Percentiles rank a stretch among this genome's conserved stretches.
Conservation (phyloP, 1,140 invertebrate genomes). For the Orius insidiosus region DNA sequence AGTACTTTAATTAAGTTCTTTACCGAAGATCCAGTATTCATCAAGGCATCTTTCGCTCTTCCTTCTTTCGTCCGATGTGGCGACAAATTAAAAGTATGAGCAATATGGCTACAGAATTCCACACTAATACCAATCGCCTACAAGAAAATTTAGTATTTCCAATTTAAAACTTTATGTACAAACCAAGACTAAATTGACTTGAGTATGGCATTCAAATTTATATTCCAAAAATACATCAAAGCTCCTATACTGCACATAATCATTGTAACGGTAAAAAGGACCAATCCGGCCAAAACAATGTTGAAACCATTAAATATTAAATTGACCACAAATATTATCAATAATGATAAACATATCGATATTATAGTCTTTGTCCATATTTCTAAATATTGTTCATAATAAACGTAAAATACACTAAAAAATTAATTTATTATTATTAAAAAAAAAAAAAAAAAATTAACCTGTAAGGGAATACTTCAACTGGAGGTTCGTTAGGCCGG, state of each 20-base stretch:
- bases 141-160: too few species aligned
- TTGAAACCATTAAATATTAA: constrained; percentile 90
- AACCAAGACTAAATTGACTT: constrained; percentile 97
- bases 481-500: constrained; percentile 30
- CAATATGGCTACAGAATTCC: constrained; percentile 96
- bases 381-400: constrained; percentile 97
- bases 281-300: constrained; percentile 70
- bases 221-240: constrained; percentile 93
- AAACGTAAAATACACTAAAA: constrained; percentile 88
- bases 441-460: constrained; percentile 19
- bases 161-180: too few species aligned
- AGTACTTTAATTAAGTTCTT: background rate
- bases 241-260: constrained; percentile 82
- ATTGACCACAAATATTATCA: constrained; percentile 82
- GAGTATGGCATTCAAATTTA: constrained; percentile 85
- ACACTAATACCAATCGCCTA: constrained; percentile 94
- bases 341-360: constrained; percentile 70
- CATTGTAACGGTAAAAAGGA: constrained; percentile 83
- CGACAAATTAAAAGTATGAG: constrained; percentile 76
- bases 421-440: background rate
- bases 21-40: constrained; percentile 87
- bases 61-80: constrained; percentile 46
- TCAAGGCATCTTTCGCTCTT: constrained; percentile 67
- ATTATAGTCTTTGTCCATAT: constrained; percentile 82
- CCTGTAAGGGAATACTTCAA: constrained; percentile 88